These are phyloP conservation scores for Drosophila villosipedis DNA, from an alignment of 2,888 invertebrate species.

Conservation along the genomic window DNA sequence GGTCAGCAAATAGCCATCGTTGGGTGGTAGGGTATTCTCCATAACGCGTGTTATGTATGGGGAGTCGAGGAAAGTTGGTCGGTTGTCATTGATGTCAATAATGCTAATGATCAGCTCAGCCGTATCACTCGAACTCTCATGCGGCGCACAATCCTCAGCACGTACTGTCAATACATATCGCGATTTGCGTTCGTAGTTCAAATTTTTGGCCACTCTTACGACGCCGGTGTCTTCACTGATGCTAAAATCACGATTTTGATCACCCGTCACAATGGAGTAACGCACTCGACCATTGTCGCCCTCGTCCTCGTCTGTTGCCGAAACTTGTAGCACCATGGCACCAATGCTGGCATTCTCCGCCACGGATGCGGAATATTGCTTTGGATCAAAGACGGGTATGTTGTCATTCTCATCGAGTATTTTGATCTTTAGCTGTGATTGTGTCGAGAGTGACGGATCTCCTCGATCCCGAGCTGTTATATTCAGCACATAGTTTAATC, in stretches of 20 bases:
- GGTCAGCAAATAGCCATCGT: slow-evolving; percentile 91
- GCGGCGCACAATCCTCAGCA: slow-evolving; percentile 94
- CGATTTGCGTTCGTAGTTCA: slow-evolving; percentile 96
- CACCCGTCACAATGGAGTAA: slow-evolving; percentile 95
- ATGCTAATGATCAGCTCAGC: slow-evolving; percentile 93
- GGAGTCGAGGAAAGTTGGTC: slow-evolving; percentile 96
- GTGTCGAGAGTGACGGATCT: slow-evolving; percentile 91
- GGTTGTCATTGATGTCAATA: slow-evolving; percentile 96
- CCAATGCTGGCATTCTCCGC: slow-evolving; percentile 98
- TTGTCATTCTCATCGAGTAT: slow-evolving; percentile 96
- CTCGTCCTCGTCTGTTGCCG: slow-evolving; percentile 95
- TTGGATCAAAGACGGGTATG: slow-evolving; percentile 94
- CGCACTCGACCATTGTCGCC: slow-evolving; percentile 96
- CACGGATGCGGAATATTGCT: slow-evolving; percentile 95
- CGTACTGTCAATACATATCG: slow-evolving; percentile 93
- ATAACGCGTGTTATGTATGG: slow-evolving; percentile 96
- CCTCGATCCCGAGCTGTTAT: slow-evolving; percentile 95
- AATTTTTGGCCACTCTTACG: slow-evolving; percentile 95
- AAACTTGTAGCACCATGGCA: slow-evolving; percentile 94
- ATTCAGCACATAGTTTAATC: slow-evolving; percentile 90
- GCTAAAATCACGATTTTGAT: slow-evolving; percentile 95
- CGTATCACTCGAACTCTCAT: slow-evolving; percentile 89
- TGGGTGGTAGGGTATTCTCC: slow-evolving; percentile 95
- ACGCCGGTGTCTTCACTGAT: slow-evolving; percentile 96
- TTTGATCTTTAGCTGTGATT: slow-evolving; percentile 89